Conservation (phyloP, 2,113 vertebrate genomes). For the Rhineura floridana region DNA sequence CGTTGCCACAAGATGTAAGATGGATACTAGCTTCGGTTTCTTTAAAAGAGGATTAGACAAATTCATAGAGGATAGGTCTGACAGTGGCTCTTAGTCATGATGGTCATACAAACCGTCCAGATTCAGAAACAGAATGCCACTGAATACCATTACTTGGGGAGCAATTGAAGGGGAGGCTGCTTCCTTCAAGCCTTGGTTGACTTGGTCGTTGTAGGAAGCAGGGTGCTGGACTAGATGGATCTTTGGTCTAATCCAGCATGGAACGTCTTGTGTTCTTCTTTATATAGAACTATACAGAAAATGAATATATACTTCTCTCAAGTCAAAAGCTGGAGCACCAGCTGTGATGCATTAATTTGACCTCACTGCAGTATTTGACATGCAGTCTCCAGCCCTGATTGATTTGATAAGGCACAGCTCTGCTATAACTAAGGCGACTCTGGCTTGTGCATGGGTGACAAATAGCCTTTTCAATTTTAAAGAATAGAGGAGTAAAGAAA, state of each 20-base stretch:
- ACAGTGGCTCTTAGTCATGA: no score
- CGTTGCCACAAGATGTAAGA: no score
- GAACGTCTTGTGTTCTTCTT: background rate
- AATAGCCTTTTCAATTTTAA: constrained; percentile 15
- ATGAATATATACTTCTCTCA: background rate
- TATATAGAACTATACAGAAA: background rate
- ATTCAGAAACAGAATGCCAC: background rate
- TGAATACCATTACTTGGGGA: no score
- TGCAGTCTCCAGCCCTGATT: background rate
- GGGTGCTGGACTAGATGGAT: background rate
- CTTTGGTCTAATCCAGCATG: background rate
- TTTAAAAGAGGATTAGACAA: no score
- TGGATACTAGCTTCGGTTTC: no score
- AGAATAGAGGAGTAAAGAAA: background rate
- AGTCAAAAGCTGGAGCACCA: background rate
- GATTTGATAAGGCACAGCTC: background rate
- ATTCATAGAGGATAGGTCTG: no score
- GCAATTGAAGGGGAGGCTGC: background rate
- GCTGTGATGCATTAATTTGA: constrained; percentile 6
- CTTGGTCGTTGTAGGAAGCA: background rate
- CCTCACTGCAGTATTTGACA: background rate
- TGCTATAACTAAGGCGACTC: background rate
- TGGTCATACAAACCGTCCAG: background rate
- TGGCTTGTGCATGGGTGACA: background rate
- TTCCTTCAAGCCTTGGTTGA: background rate